Evolutionary conservation across 1,140 invertebrate genomes (phyloP), one percentile per base, ranked within the genome.

Genomic region (Drosophila albomicans): DNA sequence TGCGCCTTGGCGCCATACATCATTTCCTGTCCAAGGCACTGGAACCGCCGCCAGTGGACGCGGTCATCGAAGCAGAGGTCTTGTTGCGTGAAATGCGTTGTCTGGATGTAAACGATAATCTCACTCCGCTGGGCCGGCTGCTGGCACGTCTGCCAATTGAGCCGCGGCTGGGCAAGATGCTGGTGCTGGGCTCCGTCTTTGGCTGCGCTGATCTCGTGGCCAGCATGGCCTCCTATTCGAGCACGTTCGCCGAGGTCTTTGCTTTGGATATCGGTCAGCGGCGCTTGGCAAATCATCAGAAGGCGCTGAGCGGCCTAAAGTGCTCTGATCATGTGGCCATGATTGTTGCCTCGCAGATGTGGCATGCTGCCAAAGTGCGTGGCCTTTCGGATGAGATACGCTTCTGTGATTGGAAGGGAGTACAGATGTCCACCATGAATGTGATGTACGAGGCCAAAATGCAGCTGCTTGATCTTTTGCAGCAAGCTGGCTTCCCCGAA

Each of bases 251-350:
- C 0, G 98, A 99, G 92, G 97, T 98, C 1, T 98, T 98, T 89
- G 94, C 94, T 67, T 93, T 95, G 61, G 95, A 95, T 75, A 95
- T 95, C 59, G 95, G 95, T 1, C 93, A 95, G 15, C 93, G 95
- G 30, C 93, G 96, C 43, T 92, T 99, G 15, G 95, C 95, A 1
- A 94, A 94, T 35, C 95, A 96, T 70, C 98, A 99, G 88, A 95
- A 96, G 32, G 95, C 95, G 15, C 95, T 99, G 70, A 96, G 96
- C 11, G 98, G 98, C 0, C 95, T 95, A 62, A 94, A 98, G 49
- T 97, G 95, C 86, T 99, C 98, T 15, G 99, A 99, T 93, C 98
- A 99, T 92, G 96, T 99, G 11, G 98, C 98, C 6, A 96, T 99
- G 95, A 94, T 99, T 5, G 98, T 98, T 79, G 98, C 97, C 15